A percentile compares a stretch with the other conserved stretches of the same genome.
phyloP scores from a whole-genome alignment of 2,797 vertebrate species.

The Phylloscopus collybita region DNA sequence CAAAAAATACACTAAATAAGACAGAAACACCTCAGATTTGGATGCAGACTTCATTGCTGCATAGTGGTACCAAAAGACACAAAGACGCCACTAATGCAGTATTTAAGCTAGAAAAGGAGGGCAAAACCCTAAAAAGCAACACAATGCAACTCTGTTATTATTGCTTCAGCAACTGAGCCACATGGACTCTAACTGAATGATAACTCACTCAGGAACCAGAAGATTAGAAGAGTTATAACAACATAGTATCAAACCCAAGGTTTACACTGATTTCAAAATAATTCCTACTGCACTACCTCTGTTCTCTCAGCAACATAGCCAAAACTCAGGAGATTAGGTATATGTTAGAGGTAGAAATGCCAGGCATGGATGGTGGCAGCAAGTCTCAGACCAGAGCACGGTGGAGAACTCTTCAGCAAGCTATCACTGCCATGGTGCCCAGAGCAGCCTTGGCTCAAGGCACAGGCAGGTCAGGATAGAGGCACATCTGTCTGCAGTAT shows the following conservation, averaged over 20 bases:
- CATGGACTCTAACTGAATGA: background rate
- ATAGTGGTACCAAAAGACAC: background rate
- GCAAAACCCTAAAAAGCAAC: background rate
- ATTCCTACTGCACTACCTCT: background rate
- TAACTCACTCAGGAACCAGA: background rate
- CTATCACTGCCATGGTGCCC: rapidly evolving
- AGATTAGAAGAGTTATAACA: background rate
- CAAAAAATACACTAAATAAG: background rate
- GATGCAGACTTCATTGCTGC: background rate
- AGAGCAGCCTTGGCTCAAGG: background rate
- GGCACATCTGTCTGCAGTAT: background rate
- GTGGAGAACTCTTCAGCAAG: background rate
- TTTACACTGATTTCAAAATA: rapidly evolving
- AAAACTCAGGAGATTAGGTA: background rate
- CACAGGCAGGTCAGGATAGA: background rate
- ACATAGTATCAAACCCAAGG: background rate
- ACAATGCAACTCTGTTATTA: background rate
- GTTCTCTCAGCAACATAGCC: background rate
- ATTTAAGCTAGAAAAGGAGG: background rate
- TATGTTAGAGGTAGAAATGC: background rate
- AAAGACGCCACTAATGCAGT: background rate
- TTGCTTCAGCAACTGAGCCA: background rate
- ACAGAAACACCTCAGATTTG: background rate
- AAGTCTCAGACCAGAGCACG: background rate
- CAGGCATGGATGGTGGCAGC: background rate